Conservation (phyloP, 1,140 invertebrate species). For the Lordiphosa collinella region DNA sequence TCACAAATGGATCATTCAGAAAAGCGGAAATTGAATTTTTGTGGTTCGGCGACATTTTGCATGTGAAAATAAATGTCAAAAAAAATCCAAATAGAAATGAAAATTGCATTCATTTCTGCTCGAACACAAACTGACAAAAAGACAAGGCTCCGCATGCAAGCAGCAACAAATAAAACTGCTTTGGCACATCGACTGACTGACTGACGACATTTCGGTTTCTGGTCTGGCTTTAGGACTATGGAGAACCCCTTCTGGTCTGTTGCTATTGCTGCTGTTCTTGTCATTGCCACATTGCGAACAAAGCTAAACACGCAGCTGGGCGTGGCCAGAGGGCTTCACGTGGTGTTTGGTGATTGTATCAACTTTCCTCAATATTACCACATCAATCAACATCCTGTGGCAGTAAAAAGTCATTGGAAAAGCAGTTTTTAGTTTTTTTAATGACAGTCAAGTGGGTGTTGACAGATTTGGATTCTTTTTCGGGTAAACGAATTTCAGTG, state of each 20-base stretch:
- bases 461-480: constrained; percentile 24
- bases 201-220: constrained; percentile 22
- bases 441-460: constrained; percentile 43
- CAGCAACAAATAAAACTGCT: constrained; percentile 20
- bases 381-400: constrained; percentile 36
- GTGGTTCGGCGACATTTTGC: constrained; percentile 8
- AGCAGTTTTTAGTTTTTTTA: constrained; percentile 6
- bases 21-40: constrained; percentile 42
- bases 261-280: constrained; percentile 1
- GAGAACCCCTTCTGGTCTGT: neutral
- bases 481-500: neutral
- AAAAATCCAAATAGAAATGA: constrained; percentile 16
- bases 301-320: constrained; percentile 35
- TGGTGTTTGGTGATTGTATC: constrained; percentile 9
- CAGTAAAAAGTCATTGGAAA: constrained; percentile 27
- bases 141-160: constrained; percentile 1
- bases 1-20: neutral
- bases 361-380: constrained; percentile 42
- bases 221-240: too few relatives aligned
- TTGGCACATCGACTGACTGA: constrained; percentile 43
- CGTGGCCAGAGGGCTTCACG: constrained; percentile 8
- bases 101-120: constrained; percentile 42
- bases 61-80: constrained; percentile 25
- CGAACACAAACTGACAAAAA: constrained; percentile 38
- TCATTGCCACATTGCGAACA: neutral